phyloP scores from a whole-genome alignment of 1,140 invertebrate genomes.

The Maniola jurtina region DNA sequence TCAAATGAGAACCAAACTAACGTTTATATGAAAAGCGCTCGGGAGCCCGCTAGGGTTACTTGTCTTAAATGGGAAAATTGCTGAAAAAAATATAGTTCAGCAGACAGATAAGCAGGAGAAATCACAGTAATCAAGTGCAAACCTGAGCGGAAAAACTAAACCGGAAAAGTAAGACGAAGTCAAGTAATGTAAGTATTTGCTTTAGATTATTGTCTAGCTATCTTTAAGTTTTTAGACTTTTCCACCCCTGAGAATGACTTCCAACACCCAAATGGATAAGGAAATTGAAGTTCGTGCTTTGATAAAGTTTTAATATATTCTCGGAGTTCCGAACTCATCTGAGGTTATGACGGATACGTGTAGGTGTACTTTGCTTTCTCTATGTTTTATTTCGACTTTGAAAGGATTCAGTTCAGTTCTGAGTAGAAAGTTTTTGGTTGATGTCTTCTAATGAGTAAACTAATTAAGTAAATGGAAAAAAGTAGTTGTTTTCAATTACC shows the following conservation, averaged over 20 bases:
- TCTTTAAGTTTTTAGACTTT: background rate
- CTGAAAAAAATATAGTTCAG: too few species aligned
- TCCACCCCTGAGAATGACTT: slow-evolving; percentile 36
- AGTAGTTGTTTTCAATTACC: too few species aligned
- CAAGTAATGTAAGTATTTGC: background rate
- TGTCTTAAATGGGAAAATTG: too few species aligned
- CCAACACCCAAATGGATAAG: slow-evolving; percentile 51
- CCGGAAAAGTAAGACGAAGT: too few species aligned
- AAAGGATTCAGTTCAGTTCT: slow-evolving; percentile 44
- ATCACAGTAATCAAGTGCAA: too few species aligned
- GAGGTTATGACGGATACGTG: slow-evolving; percentile 64
- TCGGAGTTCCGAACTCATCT: slow-evolving; percentile 64
- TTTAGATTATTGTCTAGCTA: background rate
- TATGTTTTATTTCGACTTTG: slow-evolving; percentile 40
- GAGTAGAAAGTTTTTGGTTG: slow-evolving; percentile 10
- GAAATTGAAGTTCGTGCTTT: slow-evolving; percentile 70
- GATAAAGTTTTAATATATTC: slow-evolving; percentile 77
- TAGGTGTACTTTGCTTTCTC: slow-evolving; percentile 38
- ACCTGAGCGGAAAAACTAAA: too few species aligned
- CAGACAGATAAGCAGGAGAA: too few species aligned
- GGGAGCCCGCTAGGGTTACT: too few species aligned
- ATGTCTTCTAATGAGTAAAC: background rate
- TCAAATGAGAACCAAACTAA: too few species aligned
- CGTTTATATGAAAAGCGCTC: too few species aligned
- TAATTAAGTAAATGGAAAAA: too few species aligned